Conservation (phyloP, 2,888 invertebrate species). For the Leucophenga montana region DNA sequence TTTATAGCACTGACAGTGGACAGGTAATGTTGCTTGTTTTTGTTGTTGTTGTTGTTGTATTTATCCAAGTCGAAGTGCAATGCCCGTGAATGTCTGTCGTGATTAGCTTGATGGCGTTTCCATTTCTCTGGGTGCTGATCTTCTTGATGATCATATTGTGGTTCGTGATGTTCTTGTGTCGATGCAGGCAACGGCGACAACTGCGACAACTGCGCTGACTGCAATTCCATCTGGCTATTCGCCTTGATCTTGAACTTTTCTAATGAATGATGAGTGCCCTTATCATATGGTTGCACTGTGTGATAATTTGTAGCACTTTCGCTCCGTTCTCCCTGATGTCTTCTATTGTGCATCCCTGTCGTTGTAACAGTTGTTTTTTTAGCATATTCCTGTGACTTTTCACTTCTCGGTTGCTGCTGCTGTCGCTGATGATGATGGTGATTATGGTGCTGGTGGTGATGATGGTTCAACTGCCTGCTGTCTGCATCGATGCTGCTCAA, state of each 20-base stretch:
- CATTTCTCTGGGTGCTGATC: not conserved
- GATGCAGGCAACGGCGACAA: too few relatives aligned
- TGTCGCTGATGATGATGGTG: conserved; percentile 20
- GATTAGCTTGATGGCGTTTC: not conserved
- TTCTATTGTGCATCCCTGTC: not conserved
- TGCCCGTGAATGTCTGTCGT: conserved; percentile 15
- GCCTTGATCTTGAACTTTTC: not conserved
- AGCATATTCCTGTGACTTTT: conserved; percentile 13
- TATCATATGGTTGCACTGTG: too few relatives aligned
- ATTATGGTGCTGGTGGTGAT: conserved; percentile 10
- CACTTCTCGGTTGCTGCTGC: conserved; percentile 1
- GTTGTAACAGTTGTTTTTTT: conserved; percentile 6
- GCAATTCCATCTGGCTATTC: not conserved
- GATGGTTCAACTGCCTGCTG: not conserved
- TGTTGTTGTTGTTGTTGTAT: conserved; percentile 10
- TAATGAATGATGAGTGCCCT: not conserved
- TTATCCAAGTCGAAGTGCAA: not conserved
- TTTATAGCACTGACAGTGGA: conserved; percentile 13
- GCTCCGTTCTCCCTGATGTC: not conserved
- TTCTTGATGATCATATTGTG: not conserved
- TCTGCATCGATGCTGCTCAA: not conserved
- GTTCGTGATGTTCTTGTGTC: not conserved
- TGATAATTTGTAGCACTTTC: conserved; percentile 7
- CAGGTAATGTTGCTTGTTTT: conserved; percentile 15
- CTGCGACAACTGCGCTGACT: too few relatives aligned